phyloP scores from a whole-genome alignment of 2,888 invertebrate species.

The Allacma fusca region DNA sequence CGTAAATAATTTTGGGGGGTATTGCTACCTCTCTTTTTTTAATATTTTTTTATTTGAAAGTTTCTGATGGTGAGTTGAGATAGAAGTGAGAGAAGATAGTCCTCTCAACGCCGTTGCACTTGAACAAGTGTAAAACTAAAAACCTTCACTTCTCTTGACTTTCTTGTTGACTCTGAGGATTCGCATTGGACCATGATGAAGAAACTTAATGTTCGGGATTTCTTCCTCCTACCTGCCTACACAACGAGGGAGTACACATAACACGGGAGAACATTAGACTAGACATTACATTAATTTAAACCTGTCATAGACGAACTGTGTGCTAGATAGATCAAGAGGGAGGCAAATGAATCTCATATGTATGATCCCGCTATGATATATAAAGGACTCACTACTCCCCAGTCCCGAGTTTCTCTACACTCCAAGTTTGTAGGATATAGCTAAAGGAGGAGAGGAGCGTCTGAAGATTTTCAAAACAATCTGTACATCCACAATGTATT shows the following conservation, averaged over 20 bases:
- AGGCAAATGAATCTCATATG: background rate
- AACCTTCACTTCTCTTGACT: slow-evolving; percentile 40
- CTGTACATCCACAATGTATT: too few relatives aligned
- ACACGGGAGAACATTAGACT: slow-evolving; percentile 16
- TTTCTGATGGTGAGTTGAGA: background rate
- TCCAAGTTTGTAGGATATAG: background rate
- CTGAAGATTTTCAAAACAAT: too few relatives aligned
- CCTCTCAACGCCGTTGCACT: slow-evolving; percentile 39
- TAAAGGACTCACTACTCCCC: too few relatives aligned
- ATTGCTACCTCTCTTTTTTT: too few relatives aligned
- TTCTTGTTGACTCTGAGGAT: slow-evolving; percentile 43
- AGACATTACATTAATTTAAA: slow-evolving; percentile 32
- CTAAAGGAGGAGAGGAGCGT: background rate
- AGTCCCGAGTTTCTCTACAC: too few relatives aligned
- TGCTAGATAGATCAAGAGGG: slow-evolving; percentile 21
- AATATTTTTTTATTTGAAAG: too few relatives aligned
- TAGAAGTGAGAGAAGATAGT: slow-evolving; percentile 15
- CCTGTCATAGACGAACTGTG: slow-evolving; percentile 25
- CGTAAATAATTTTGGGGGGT: background rate
- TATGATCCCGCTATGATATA: background rate
- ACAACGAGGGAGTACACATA: slow-evolving; percentile 3
- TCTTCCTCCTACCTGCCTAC: slow-evolving; percentile 23
- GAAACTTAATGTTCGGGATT: slow-evolving; percentile 23
- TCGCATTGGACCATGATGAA: slow-evolving; percentile 39
- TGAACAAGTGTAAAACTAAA: slow-evolving; percentile 41